phyloP scores from a whole-genome alignment of 2,797 vertebrate species.

The Borostomias antarcticus region DNA sequence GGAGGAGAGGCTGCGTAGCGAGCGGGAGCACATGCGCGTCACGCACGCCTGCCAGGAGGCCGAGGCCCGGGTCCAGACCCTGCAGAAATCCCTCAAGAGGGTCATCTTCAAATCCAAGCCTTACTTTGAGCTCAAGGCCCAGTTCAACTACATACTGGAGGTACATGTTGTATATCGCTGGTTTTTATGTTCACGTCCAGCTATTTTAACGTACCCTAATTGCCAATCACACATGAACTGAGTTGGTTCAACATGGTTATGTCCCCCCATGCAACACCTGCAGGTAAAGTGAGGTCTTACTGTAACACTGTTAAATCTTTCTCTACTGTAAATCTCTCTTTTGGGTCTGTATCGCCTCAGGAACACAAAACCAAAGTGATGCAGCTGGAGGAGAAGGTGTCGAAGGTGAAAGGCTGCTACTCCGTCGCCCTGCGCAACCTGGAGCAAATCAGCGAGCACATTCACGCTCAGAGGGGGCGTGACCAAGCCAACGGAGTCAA shows the following conservation, averaged over 20 bases:
- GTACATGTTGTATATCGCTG: constrained; percentile 69
- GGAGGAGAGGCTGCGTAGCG: constrained; percentile 89
- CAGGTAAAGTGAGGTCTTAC: constrained; percentile 26
- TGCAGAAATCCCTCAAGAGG: constrained; percentile 90
- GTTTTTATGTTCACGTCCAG: too few species aligned
- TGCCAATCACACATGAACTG: too few species aligned
- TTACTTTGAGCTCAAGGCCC: constrained; percentile 93
- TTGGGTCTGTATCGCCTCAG: constrained; percentile 63
- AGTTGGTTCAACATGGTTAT: neutral
- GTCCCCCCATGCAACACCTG: neutral
- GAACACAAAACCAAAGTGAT: constrained; percentile 90
- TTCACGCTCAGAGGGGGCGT: constrained; percentile 83
- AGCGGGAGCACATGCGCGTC: constrained; percentile 90
- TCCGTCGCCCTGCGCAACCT: constrained; percentile 87
- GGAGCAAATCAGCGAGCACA: constrained; percentile 94
- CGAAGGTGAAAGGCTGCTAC: constrained; percentile 89
- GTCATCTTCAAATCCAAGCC: constrained; percentile 92
- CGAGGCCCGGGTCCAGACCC: constrained; percentile 87
- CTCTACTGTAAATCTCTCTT: constrained; percentile 5
- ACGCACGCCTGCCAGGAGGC: constrained; percentile 90
- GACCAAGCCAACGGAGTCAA: constrained; percentile 52
- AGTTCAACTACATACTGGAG: constrained; percentile 94
- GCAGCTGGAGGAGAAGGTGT: constrained; percentile 81
- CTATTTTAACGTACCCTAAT: too few species aligned
- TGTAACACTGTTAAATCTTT: constrained; percentile 11